These are phyloP conservation scores for Arenaria interpres DNA, from an alignment of 2,113 vertebrate species.

Conservation along the genomic window DNA sequence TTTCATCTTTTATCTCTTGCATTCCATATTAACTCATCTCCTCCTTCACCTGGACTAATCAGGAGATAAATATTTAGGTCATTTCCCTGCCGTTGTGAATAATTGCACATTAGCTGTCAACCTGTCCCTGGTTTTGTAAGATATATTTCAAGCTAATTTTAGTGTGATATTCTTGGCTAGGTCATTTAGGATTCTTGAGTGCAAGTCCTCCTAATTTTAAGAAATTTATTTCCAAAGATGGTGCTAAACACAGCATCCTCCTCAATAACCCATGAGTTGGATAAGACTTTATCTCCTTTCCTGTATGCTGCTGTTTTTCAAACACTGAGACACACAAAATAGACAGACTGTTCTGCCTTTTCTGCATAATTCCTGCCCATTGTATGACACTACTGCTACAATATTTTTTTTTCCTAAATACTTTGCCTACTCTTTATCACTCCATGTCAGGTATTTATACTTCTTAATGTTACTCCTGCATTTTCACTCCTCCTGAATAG, in stretches of 20 bases:
- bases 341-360: background rate
- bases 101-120: background rate
- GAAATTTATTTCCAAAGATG: background rate
- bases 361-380: background rate
- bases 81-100: background rate
- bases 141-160: background rate
- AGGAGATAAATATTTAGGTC: background rate
- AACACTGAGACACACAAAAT: background rate
- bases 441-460: fast-evolving
- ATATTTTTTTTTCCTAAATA: background rate
- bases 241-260: background rate
- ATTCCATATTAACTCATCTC: background rate
- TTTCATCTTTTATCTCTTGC: conserved; percentile 50
- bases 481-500: background rate
- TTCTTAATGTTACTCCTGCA: background rate
- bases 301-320: background rate
- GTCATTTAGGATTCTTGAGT: background rate
- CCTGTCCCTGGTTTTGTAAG: background rate
- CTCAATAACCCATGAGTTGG: background rate
- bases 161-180: background rate
- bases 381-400: background rate
- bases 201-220: background rate
- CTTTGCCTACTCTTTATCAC: background rate
- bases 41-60: background rate
- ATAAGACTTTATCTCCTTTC: background rate